Base-by-base conservation (phyloP, 2,797 vertebrate species). In the Momotus momota region DNA sequence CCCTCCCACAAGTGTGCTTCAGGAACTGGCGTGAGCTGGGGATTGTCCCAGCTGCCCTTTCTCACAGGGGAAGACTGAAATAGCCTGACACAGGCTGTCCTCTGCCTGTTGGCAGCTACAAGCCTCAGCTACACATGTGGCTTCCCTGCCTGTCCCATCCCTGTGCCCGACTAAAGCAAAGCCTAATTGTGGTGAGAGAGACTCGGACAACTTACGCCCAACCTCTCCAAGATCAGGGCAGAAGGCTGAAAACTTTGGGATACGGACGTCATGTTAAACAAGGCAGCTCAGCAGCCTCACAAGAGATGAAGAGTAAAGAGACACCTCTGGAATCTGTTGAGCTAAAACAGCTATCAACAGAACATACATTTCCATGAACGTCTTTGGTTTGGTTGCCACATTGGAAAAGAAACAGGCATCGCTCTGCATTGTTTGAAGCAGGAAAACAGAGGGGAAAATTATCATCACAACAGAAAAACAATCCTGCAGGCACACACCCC, bases 391-490 rank as follows among this genome's bases (percentile, higher is more conserved):
- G 14, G n/a, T 72, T 73, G 60, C 77, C 90, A 43, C 60, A 26
- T 1, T 0, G 4, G 35, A 58, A 77, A 54, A 88, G 83, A 86
- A 57, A 3, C 29, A 84, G 51, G 46, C 70, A 86, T 12, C 22
- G 51, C 77, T 83, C 43, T 70, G 60, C 73, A 60, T 57, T 52
- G 77, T 90, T 82, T 19, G 67, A 90, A 66, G 67, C 46, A 43
- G 52, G 48, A 92, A 88, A 90, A 93, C 6, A 86, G 54, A 67
- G 33, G 49, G 49, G 48, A 25, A 86, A 66, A 90, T 33, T 64
- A 90, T 62, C 35, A 77, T 35, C 82, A 62, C 74, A 90, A 88
- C 74, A 93, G 82, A 38, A 77, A 79, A 94, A 66, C 74, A 79
- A 72, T 51, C 71, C 88, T 2, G 7, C 66, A 75, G 66, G 72